phyloP scores from a whole-genome alignment of 30 jellyfish, hydroid and myxozoan genomes.

The Turritopsis dohrnii region DNA sequence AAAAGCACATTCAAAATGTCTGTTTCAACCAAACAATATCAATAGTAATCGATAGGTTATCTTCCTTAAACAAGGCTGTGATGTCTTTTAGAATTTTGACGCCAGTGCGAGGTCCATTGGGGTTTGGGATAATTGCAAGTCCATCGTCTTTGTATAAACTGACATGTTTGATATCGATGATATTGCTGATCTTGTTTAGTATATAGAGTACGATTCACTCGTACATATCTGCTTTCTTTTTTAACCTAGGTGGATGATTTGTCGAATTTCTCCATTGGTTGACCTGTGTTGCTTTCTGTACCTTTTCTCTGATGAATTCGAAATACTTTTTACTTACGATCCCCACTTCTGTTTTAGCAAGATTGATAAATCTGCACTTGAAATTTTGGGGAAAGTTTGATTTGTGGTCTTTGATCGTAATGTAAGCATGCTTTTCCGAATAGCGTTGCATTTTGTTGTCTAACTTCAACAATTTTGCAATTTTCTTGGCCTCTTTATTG shows the following conservation, averaged over 20 bases:
- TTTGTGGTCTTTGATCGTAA: no score
- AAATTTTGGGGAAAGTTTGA: no score
- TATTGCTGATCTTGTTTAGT: background rate
- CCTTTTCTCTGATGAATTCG: background rate
- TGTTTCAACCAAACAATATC: conserved; percentile 1
- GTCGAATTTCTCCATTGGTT: conserved; percentile 8
- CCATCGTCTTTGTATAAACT: no score
- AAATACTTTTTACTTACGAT: conserved; percentile 3
- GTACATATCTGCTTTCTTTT: background rate
- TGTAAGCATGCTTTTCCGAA: conserved; percentile 7
- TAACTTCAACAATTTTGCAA: conserved; percentile 4
- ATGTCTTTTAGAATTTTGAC: background rate
- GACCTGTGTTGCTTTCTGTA: conserved; percentile 9
- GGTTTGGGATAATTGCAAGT: no score
- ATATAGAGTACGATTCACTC: background rate
- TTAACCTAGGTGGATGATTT: conserved; percentile 5
- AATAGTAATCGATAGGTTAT: background rate
- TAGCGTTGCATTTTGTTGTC: conserved; percentile 9
- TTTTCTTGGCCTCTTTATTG: conserved; percentile 1
- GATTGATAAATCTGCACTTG: no score
- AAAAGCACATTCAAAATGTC: background rate
- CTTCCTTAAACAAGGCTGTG: conserved; percentile 10
- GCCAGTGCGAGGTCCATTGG: no score
- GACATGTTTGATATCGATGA: no score
- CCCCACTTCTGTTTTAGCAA: no score